Percentiles rank a stretch among this genome's conserved stretches.
phyloP scores from a whole-genome alignment of 2,888 invertebrate species.

The Pseudoips prasinana region DNA sequence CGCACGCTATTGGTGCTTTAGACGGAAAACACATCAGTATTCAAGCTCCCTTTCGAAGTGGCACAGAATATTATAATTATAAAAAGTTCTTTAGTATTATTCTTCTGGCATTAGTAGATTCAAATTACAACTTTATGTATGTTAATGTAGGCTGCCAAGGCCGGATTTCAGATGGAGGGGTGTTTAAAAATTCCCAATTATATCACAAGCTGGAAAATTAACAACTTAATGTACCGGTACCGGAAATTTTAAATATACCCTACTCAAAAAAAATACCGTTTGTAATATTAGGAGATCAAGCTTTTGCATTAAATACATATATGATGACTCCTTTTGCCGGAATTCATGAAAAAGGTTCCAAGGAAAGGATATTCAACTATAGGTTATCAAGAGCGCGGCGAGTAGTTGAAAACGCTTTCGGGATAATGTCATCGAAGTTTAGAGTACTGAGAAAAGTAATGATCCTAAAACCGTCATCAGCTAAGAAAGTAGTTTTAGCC shows the following conservation, averaged over 20 bases:
- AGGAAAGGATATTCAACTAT: constrained; percentile 1
- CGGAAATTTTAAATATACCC: constrained; percentile 9
- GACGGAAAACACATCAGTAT: constrained; percentile 19
- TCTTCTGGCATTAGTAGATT: constrained; percentile 16
- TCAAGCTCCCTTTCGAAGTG: constrained; percentile 13
- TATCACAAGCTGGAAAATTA: constrained; percentile 11
- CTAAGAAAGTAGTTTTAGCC: constrained; percentile 1
- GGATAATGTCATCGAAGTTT: constrained; percentile 4
- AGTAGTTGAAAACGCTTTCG: no score
- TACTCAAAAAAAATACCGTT: constrained; percentile 8
- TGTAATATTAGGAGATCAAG: no score
- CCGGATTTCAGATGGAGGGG: constrained; percentile 24
- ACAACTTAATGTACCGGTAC: constrained; percentile 26
- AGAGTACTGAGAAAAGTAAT: constrained; percentile 3
- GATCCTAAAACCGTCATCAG: constrained; percentile 1
- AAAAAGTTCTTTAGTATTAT: constrained; percentile 17
- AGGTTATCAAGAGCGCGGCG: constrained; percentile 2
- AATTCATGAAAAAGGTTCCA: not conserved
- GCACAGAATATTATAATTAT: constrained; percentile 20
- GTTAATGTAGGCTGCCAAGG: constrained; percentile 25
- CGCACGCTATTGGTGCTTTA: no score
- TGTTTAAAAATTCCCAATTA: constrained; percentile 16
- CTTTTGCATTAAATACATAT: constrained; percentile 7
- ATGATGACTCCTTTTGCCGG: constrained; percentile 5
- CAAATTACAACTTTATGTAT: constrained; percentile 20